Conservation (phyloP, 2,113 vertebrate species). For the Cheilinus undulatus region DNA sequence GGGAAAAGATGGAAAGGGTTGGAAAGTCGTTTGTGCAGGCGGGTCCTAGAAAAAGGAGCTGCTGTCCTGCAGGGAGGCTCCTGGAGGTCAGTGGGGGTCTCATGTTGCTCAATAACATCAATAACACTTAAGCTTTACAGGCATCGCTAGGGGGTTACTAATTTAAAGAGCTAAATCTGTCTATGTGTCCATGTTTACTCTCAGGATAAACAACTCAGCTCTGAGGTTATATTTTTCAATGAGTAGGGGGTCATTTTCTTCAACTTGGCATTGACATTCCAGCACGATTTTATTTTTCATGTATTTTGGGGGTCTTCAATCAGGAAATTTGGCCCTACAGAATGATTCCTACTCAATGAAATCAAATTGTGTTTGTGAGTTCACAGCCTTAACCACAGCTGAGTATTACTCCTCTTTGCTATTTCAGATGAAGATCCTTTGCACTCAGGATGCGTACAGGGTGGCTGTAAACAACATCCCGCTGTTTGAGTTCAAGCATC, state of each 20-base stretch:
- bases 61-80: constrained; percentile 65
- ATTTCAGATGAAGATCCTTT: constrained; percentile 86
- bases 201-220: neutral
- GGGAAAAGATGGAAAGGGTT: constrained; percentile 74
- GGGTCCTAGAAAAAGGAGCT: constrained; percentile 69
- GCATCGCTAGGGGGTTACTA: neutral
- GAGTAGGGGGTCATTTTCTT: neutral
- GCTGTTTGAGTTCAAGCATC: constrained; percentile 82
- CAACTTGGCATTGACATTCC: neutral
- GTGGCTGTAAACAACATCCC: constrained; percentile 84
- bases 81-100: constrained; percentile 78
- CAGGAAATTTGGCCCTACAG: neutral
- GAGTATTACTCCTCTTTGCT: constrained; percentile 14
- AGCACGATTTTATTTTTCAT: neutral
- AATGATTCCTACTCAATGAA: neutral
- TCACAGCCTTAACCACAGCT: neutral
- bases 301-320: neutral
- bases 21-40: constrained; percentile 71
- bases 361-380: neutral
- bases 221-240: neutral
- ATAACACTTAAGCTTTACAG: constrained; percentile 38
- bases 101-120: constrained; percentile 50
- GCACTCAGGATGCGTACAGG: constrained; percentile 77
- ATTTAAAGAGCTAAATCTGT: constrained; percentile 28
- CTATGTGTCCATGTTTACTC: constrained; percentile 12